A percentile compares a stretch with the other conserved stretches of the same genome.
Conservation (phyloP, 30 jellyfish, hydroid and myxozoan genomes). For the Sanderia malayensis region DNA sequence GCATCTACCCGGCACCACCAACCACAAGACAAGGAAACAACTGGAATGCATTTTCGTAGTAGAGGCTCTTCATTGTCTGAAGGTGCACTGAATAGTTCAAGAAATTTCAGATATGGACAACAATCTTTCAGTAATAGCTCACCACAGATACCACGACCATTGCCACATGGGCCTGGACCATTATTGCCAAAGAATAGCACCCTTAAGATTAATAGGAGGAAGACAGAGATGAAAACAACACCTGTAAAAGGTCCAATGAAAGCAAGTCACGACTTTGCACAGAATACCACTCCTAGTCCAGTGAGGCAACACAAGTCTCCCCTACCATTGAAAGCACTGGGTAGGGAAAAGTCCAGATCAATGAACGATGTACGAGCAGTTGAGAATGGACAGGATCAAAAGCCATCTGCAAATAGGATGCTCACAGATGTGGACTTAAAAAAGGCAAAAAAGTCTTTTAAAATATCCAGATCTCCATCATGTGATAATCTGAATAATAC, state of each 20-base stretch:
- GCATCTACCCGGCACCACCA: slow-evolving; percentile 7
- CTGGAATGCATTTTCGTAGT: background rate
- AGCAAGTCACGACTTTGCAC: slow-evolving; percentile 35
- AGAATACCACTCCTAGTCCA: background rate
- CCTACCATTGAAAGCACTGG: slow-evolving; percentile 7
- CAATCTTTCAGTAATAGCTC: slow-evolving; percentile 8
- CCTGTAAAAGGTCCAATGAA: slow-evolving; percentile 50
- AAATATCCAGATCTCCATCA: slow-evolving; percentile 74
- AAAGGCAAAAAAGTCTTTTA: slow-evolving; percentile 51
- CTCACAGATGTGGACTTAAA: slow-evolving; percentile 19
- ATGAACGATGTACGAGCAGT: slow-evolving; percentile 36
- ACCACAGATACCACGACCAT: slow-evolving; percentile 35
- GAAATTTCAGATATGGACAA: background rate
- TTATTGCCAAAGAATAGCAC: slow-evolving; percentile 23
- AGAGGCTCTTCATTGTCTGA: slow-evolving; percentile 1
- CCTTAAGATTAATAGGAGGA: slow-evolving; percentile 9
- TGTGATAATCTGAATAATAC: slow-evolving; percentile 34
- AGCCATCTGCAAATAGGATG: slow-evolving; percentile 9
- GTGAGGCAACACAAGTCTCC: background rate
- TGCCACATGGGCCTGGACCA: slow-evolving; percentile 79
- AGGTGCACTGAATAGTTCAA: background rate
- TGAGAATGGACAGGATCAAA: slow-evolving; percentile 4
- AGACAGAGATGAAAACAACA: slow-evolving; percentile 12
- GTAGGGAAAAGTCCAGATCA: slow-evolving; percentile 51
- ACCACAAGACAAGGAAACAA: too few relatives aligned